Conservation (phyloP, 2,113 vertebrate genomes). For the Leptodactylus fuscus region DNA sequence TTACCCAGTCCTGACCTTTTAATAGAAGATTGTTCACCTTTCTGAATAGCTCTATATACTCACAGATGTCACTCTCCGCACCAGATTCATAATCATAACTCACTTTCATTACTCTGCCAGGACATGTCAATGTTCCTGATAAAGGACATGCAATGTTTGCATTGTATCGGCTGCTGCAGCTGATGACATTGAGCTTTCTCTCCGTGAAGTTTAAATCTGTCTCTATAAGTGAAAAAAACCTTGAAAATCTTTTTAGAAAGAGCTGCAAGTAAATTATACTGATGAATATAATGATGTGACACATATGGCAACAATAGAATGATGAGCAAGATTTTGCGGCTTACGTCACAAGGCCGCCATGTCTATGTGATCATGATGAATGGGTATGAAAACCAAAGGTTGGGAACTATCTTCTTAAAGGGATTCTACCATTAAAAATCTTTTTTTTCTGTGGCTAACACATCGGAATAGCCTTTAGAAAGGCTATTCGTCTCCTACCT, state of each 20-base stretch:
- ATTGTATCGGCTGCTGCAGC: not conserved
- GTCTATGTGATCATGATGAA: not conserved
- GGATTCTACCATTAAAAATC: too few species aligned
- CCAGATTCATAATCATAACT: not conserved
- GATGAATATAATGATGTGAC: not conserved
- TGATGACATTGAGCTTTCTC: not conserved
- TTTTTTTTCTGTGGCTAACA: too few species aligned
- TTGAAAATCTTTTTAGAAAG: not conserved
- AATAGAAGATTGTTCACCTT: not conserved
- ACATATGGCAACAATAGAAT: not conserved
- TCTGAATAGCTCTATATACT: not conserved
- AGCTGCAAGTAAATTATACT: not conserved
- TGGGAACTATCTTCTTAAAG: too few species aligned
- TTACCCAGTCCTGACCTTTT: not conserved
- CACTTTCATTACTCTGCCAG: not conserved
- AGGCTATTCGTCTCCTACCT: too few species aligned
- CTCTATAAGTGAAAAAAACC: not conserved
- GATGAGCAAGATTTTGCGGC: not conserved
- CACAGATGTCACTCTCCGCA: not conserved
- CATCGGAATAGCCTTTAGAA: too few species aligned
- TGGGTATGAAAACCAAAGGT: too few species aligned
- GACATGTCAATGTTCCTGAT: not conserved
- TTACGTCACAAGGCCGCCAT: too few species aligned
- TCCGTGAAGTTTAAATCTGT: not conserved
- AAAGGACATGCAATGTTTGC: not conserved